phyloP scores from a whole-genome alignment of 2,113 vertebrate genomes.

The Thymallus thymallus region DNA sequence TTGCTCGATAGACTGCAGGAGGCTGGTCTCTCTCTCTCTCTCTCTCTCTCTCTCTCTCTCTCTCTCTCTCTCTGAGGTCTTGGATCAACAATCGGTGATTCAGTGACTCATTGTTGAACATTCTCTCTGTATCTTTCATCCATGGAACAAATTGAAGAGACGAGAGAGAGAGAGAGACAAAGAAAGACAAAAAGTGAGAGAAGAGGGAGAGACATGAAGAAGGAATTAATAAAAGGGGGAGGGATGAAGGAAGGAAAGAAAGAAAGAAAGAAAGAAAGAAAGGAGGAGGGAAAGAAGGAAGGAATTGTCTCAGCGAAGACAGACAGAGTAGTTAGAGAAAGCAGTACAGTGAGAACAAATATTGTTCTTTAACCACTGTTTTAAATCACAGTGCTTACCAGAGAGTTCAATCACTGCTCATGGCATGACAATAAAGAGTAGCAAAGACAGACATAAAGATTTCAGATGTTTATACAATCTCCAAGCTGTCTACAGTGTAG shows the following conservation, averaged over 20 bases:
- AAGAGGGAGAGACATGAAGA: neutral
- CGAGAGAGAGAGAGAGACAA: neutral
- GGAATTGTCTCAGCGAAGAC: neutral
- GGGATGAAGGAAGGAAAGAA: neutral
- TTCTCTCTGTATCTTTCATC: conserved; percentile 17
- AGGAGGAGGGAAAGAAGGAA: neutral
- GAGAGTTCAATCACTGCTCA: neutral
- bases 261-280: neutral
- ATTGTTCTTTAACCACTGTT: too few relatives aligned
- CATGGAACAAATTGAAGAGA: neutral
- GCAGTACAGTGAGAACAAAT: too few relatives aligned
- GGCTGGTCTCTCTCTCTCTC: neutral
- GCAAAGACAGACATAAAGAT: conserved; percentile 40
- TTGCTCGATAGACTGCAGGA: conserved; percentile 21
- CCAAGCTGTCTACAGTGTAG: conserved; percentile 12
- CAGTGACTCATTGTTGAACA: conserved; percentile 4
- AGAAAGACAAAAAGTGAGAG: conserved; percentile 8
- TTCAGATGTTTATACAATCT: neutral
- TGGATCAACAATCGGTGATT: neutral
- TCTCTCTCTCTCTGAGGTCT: neutral
- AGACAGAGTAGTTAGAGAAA: too few relatives aligned
- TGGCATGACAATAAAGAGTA: conserved; percentile 21
- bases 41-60: neutral
- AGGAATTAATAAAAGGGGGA: neutral
- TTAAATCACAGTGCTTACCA: neutral